Evolutionary conservation across 2,888 invertebrate genomes (phyloP).

Genomic region (Emmelina monodactyla): DNA sequence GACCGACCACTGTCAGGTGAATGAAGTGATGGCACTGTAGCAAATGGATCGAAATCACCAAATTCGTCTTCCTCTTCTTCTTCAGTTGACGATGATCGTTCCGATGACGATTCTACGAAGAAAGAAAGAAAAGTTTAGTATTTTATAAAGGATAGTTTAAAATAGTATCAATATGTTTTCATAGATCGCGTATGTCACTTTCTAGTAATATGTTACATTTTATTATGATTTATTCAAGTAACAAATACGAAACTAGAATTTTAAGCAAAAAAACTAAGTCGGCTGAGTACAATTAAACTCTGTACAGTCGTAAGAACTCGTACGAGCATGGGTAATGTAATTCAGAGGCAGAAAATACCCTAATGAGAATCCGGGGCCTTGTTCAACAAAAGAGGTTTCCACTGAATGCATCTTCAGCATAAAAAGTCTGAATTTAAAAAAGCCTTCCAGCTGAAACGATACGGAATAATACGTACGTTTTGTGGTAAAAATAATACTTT

Average conservation of each 20-base stretch:
- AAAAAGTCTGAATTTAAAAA: constrained; percentile 38
- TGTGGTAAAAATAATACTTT: constrained; percentile 18
- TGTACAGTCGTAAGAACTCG: constrained; percentile 2
- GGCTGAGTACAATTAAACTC: constrained; percentile 16
- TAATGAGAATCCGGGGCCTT: constrained; percentile 50
- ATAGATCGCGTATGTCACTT: too few relatives aligned
- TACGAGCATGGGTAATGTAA: constrained; percentile 18
- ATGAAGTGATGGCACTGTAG: constrained; percentile 67
- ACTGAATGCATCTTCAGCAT: constrained; percentile 46
- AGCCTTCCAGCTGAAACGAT: constrained; percentile 26
- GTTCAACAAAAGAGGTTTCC: constrained; percentile 39
- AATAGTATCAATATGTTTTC: too few relatives aligned
- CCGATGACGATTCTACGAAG: constrained; percentile 54
- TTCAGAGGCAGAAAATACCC: constrained; percentile 31
- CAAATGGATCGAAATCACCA: constrained; percentile 57
- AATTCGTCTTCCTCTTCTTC: constrained; percentile 69
- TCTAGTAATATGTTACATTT: too few relatives aligned
- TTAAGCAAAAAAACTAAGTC: too few relatives aligned
- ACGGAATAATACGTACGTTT: constrained; percentile 27
- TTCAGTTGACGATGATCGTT: constrained; percentile 57
- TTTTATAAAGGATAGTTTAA: too few relatives aligned
- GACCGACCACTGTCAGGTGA: constrained; percentile 74
- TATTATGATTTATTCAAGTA: too few relatives aligned
- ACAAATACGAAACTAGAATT: too few relatives aligned
- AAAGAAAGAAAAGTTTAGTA: constrained; percentile 17